Base-by-base conservation (phyloP, 1,140 invertebrate species). In the Drosophila kohkoa region DNA sequence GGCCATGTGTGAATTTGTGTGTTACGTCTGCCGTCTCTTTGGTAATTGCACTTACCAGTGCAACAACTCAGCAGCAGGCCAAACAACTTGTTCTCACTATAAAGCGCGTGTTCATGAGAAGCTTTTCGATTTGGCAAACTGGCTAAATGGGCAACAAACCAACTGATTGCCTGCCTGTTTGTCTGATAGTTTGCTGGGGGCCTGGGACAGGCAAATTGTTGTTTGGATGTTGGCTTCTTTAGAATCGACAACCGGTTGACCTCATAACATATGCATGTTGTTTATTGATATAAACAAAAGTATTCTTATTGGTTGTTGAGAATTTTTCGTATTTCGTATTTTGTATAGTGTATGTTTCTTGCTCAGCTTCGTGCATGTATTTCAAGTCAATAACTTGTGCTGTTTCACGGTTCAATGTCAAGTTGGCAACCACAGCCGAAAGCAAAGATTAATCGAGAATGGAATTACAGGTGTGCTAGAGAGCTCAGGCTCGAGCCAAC, bases 181-280 rank as follows among this genome's bases (percentile, higher is more conserved):
- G 25, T 30, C 11, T 28, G 51, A 13, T 6, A 13, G 25, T 28
- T 11, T 32, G 52, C 52, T 55, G 52, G 45, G 74, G 46, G 60
- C 8, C 8, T 20, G 28, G 28, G 25, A 43, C 38, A 57, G 55
- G 57, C 30, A 52, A 55, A 46, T 30, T 54, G 46, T 25, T 25
- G 20, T 25, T 25, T 25, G 20, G 20, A 25, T 25, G 20, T 28
- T 59, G 69, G 71, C 51, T 75, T 63, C 72, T 79, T 51, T 64
- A 78, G 79, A 87, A 82, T 41, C 66, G 66, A 80, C 73, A 88
- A 88, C 83, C 85, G 86, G 83, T 89, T 85, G 83, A 88, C 83
- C 83, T 88, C 83, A 81, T 72, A 78, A 76, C 65, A 71, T 59
- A 75, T 83, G 80, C 77, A 87, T 77, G 85, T 69, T 77, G 75